Base-by-base conservation (phyloP, 92 coral and sea anemone genomes). In the Desmophyllum pertusum region DNA sequence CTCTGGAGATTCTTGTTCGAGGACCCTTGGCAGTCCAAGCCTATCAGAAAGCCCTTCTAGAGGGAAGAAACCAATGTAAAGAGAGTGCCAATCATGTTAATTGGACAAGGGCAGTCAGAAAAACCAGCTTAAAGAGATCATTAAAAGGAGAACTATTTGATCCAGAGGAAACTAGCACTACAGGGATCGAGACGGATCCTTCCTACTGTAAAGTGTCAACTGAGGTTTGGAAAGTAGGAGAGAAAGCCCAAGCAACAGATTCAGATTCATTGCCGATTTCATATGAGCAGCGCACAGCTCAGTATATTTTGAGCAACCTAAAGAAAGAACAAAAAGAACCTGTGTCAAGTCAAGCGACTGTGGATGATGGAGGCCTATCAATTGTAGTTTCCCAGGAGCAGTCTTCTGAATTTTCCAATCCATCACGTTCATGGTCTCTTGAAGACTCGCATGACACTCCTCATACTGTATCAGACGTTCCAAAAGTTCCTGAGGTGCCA, bases 21-120 rank as follows among this genome's bases (percentile, higher is more conserved):
- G 70, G 70, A 0, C 23, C 25, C 6, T 4, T 29, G n/a, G 8
- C 39, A 0, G 1, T 29, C 21, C 38, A 33, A 3, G 70, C 41
- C 11, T 65, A 65, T 8, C 25, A 65, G 9, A 2, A 18, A 33
- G 70, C 70, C 41, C 38, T 65, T 0, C 0, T 3, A 3, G 70
- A 65, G 1, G 70, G 70, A 65, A 33, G n/a, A 31, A 2, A 65
- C 70, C 0, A 15, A 6, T 10, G 70, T 65, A 36, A 65, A 65
- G 38, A 65, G 70, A 65, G 8, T 65, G 70, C 70, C 70, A 29
- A 65, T 65, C 7, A 65, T 65, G 70, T 65, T 65, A 0, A 65
- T 65, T 29, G 70, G 70, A 2, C 70, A 65, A 33, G n/a, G 70
- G 2, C 40, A 33, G n/a, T 29, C 70, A 0, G 70, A 65, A 65